Evolutionary conservation across 64 coral and sea anemone species (phyloP).

Genomic region (Porites australiensis): DNA sequence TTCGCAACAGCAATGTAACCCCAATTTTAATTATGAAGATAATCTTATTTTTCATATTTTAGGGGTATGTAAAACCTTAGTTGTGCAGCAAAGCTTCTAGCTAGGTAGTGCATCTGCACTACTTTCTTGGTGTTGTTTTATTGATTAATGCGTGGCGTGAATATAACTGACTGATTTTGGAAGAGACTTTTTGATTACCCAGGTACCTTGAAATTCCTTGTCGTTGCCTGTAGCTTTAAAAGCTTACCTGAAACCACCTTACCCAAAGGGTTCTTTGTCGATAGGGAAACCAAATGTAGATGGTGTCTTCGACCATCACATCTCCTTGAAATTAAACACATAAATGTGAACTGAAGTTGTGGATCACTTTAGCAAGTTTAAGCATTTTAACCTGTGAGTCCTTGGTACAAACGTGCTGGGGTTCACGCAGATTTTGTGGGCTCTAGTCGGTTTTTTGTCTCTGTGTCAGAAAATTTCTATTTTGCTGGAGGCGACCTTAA

Average conservation of each 20-base stretch:
- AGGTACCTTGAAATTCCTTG: slow-evolving; percentile 39
- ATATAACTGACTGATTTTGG: slow-evolving; percentile 23
- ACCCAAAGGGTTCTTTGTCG: slow-evolving; percentile 29
- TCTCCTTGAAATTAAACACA: slow-evolving; percentile 29
- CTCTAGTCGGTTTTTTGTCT: background rate
- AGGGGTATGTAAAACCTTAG: background rate
- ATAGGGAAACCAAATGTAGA: slow-evolving; percentile 32
- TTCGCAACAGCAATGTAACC: too few relatives aligned
- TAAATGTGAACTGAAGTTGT: slow-evolving; percentile 36
- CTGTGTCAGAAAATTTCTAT: too few relatives aligned
- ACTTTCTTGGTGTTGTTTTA: slow-evolving; percentile 56
- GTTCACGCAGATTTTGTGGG: background rate
- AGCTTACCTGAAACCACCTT: slow-evolving; percentile 20
- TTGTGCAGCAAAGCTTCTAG: slow-evolving; percentile 44
- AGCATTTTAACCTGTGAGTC: slow-evolving; percentile 37
- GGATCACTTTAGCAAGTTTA: slow-evolving; percentile 39
- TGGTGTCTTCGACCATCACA: slow-evolving; percentile 5
- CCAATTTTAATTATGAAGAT: too few relatives aligned
- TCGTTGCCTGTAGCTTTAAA: slow-evolving; percentile 42
- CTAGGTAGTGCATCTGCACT: slow-evolving; percentile 64
- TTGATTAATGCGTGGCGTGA: slow-evolving; percentile 13
- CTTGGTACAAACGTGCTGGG: slow-evolving; percentile 43
- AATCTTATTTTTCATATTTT: too few relatives aligned
- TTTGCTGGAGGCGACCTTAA: too few relatives aligned
- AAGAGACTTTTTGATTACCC: slow-evolving; percentile 30